Conservation (phyloP, 2,797 vertebrate species). For the Petrocephalus schoutedeni region DNA sequence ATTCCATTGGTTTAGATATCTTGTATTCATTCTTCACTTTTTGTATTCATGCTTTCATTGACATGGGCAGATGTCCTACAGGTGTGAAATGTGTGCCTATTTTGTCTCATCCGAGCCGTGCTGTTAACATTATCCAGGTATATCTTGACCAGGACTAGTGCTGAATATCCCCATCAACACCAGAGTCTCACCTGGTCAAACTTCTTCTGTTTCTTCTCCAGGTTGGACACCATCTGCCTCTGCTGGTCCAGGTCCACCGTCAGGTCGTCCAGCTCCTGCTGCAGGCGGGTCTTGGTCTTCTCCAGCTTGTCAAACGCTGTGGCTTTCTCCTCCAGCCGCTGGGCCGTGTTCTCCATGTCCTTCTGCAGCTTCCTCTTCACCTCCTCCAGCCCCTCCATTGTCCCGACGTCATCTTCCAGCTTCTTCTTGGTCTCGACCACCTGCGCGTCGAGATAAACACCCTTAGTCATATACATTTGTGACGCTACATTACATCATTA, state of each 20-base stretch:
- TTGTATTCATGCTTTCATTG: not conserved
- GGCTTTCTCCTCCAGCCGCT: slow-evolving; percentile 84
- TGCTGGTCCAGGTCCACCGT: slow-evolving; percentile 88
- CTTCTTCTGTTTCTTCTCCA: slow-evolving; percentile 96
- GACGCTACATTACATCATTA: no score
- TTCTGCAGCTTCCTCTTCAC: slow-evolving; percentile 85
- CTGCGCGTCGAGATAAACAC: slow-evolving; percentile 47
- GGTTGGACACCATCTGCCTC: slow-evolving; percentile 83
- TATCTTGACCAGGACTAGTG: not conserved
- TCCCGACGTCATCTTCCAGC: slow-evolving; percentile 85
- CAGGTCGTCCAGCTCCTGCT: slow-evolving; percentile 89
- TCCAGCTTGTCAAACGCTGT: slow-evolving; percentile 86
- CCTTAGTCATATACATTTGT: not conserved
- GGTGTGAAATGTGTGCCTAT: not conserved
- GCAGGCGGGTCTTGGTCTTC: slow-evolving; percentile 87
- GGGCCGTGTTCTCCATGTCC: slow-evolving; percentile 77
- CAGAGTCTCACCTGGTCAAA: slow-evolving; percentile 81
- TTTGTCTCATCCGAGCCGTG: not conserved
- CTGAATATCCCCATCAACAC: not conserved
- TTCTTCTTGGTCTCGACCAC: slow-evolving; percentile 88
- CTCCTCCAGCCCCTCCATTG: slow-evolving; percentile 89
- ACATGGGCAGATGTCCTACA: not conserved
- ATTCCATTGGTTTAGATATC: not conserved
- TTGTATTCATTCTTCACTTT: not conserved
- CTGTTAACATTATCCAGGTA: not conserved